Base-by-base conservation (phyloP, 2,797 vertebrate species). In the Channallabes apus region DNA sequence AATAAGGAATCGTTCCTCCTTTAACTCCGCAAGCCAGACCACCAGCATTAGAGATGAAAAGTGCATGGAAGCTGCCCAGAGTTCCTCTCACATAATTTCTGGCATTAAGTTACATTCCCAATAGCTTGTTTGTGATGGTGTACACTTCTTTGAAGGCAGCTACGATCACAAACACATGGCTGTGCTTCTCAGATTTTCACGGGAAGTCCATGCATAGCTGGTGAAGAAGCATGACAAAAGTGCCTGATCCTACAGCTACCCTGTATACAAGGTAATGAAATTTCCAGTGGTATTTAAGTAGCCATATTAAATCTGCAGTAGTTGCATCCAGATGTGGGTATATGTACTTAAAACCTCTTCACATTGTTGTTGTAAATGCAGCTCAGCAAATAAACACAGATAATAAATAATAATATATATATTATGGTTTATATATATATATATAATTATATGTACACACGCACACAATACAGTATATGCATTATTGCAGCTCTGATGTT, bases 21-120 rank as follows among this genome's bases (percentile, higher is more conserved):
- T 20, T n/a, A 38, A 46, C 17, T 85, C 51, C 80, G 77, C 51
- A 12, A 72, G 62, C 80, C 59, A 62, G 71, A 77, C 80, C 80
- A 86, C 85, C 67, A 69, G 58, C 77, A 64, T 61, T 35, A 46
- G 62, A 35, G 35, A 59, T 68, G 71, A 86, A 80, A 64, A 86
- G 82, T 82, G 85, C 80, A 32, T 56, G 73, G 18, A 15, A 41
- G 62, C 79, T 58, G 68, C 80, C 80, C 62, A 29, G 54, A 82
- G 85, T 20, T 32, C 77, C 64, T 82, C 80, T 82, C 85, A 62
- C 67, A 81, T 61, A 59, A 76, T 76, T 82, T 20, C 69, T 62
- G 27, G 32, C n/a, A 64, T 41, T 82, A 65, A 65, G 79, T 56
- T 54, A 76, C 84, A 32, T 32, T 71, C 54, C n/a, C 79, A 65